phyloP scores from a whole-genome alignment of 2,797 vertebrate species.

The Menidia menidia region DNA sequence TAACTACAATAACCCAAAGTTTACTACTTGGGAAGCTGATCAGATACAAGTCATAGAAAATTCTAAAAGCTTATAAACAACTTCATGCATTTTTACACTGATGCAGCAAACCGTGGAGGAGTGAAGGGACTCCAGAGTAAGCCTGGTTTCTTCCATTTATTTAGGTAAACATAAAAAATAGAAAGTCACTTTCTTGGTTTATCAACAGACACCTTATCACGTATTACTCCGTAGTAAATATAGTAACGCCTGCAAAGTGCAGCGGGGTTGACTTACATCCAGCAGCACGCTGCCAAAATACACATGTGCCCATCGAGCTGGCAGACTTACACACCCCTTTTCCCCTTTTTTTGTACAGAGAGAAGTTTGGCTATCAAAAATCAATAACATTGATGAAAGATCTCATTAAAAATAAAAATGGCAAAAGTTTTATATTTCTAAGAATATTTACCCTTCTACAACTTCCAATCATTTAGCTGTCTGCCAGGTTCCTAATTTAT shows the following conservation, averaged over 20 bases:
- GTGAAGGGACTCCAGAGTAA: background rate
- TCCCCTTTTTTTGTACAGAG: background rate
- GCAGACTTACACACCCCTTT: background rate
- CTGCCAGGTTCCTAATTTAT: background rate
- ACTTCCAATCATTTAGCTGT: background rate
- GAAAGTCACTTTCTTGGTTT: background rate
- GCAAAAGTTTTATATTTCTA: background rate
- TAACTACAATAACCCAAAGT: no score
- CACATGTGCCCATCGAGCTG: background rate
- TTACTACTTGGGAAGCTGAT: no score
- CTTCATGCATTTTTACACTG: background rate
- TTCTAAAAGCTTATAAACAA: background rate
- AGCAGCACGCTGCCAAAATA: background rate
- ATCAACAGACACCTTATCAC: background rate
- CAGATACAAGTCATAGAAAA: no score
- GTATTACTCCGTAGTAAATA: background rate
- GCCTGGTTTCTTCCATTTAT: background rate
- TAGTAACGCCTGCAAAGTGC: slow-evolving; percentile 13
- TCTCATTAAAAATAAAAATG: background rate
- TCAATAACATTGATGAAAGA: background rate
- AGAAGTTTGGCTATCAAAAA: background rate
- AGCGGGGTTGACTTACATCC: slow-evolving; percentile 3
- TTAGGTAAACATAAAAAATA: background rate
- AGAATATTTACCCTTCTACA: background rate
- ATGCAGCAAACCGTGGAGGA: background rate